phyloP scores from a whole-genome alignment of 2,113 vertebrate species.

The Pseudorasbora parva region DNA sequence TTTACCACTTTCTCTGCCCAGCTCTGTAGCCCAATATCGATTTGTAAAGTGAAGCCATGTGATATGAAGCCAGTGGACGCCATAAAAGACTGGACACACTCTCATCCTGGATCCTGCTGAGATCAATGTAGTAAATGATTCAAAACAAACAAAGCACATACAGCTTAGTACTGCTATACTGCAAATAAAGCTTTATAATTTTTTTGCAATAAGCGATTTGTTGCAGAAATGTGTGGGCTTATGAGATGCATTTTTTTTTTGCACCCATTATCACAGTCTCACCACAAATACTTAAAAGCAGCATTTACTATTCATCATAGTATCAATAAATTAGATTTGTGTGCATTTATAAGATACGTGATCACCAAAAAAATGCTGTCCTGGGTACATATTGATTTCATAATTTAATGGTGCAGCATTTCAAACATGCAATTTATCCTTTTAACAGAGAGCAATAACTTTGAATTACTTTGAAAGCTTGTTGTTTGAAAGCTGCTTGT shows the following conservation, averaged over 20 bases:
- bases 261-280: not conserved
- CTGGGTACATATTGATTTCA: not conserved
- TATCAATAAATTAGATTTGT: not conserved
- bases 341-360: not conserved
- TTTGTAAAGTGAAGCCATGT: constrained; percentile 42
- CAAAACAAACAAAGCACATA: constrained; percentile 44
- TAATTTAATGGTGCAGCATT: not conserved
- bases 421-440: constrained; percentile 3
- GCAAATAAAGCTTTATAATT: not conserved
- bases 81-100: constrained; percentile 19
- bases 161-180: not conserved
- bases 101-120: not conserved
- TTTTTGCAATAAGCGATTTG: not conserved
- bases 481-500: no score
- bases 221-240: not conserved
- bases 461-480: not conserved
- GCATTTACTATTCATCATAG: not conserved
- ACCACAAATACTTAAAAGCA: not conserved
- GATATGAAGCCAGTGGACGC: constrained; percentile 41
- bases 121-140: constrained; percentile 32
- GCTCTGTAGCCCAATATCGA: constrained; percentile 45
- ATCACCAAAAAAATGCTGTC: no score
- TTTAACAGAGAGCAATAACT: not conserved
- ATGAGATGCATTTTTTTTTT: not conserved
- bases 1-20: constrained; percentile 38